Evolutionary conservation across 2,797 vertebrate genomes (phyloP).

Genomic region (Acrossocheilus wenchowensis): DNA sequence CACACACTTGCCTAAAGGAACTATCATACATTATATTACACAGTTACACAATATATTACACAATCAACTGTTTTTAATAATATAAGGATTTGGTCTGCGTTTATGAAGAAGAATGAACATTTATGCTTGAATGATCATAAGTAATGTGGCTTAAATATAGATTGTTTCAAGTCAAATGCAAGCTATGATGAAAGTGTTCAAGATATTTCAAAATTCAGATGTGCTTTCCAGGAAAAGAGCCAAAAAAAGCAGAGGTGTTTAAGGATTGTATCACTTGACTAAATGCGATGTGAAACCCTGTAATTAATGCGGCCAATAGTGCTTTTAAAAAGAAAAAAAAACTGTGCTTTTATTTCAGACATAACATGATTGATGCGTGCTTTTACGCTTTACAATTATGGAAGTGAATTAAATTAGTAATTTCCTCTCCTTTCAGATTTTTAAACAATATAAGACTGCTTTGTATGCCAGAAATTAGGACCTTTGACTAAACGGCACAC

Average conservation of each 20-base stretch:
- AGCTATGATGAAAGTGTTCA: conserved; percentile 22
- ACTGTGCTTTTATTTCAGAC: conserved; percentile 14
- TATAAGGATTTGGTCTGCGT: conserved; percentile 1
- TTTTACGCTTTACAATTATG: conserved; percentile 1
- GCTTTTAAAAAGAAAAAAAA: neutral
- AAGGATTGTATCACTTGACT: neutral
- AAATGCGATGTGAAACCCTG: neutral
- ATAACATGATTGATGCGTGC: conserved; percentile 25
- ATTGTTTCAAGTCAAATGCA: conserved; percentile 7
- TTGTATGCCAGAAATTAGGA: neutral
- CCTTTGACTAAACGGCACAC: neutral
- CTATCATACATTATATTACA: neutral
- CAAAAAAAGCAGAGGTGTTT: neutral
- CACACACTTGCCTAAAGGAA: neutral
- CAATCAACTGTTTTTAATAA: conserved; percentile 21
- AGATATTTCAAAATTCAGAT: conserved; percentile 1
- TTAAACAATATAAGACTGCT: neutral
- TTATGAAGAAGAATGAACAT: conserved; percentile 1
- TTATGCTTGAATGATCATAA: neutral
- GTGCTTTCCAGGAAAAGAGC: conserved; percentile 1
- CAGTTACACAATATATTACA: neutral
- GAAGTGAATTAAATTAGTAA: conserved; percentile 12
- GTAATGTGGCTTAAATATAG: conserved; percentile 6
- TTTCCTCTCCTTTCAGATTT: conserved; percentile 15
- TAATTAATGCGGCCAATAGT: conserved; percentile 1